Base-by-base conservation (phyloP, 2,113 vertebrate species). In the Tragulus kanchil region DNA sequence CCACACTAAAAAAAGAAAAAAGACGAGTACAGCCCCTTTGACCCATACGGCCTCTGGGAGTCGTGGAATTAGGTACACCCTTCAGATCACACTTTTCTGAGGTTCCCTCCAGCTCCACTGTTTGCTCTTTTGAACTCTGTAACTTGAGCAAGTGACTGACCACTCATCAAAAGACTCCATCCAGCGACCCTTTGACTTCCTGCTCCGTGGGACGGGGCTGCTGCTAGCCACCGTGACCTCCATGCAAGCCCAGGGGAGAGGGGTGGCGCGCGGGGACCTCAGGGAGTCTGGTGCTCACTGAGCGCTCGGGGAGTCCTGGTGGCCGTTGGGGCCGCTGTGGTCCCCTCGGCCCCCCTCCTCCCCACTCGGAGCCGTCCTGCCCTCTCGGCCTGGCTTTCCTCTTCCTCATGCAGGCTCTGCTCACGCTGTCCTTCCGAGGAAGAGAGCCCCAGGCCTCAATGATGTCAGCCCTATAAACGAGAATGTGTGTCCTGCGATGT, bases 381-480 rank as follows among this genome's bases (percentile, higher is more conserved):
- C 28, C 9, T 16, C 23, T 58, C 6, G 21, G 25, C 14, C 16
- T 42, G 1, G 1, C 9, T 59, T 78, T 42, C 3, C 9, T 26
- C 45, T 89, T 58, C 67, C 50, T 81, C 11, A 67, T 48, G 21
- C 28, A 0, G 1, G 25, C 23, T 90, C 50, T 65, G 9, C 23
- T 81, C n/a, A 10, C 69, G 3, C 36, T 73, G 45, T 73, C 13
- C 45, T 5, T 5, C 69, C 69, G 19, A 73, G 36, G 36, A 73
- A 45, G 25, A 45, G 69, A 45, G 36, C 69, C 36, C 6, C 42
- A 64, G 48, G 79, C 13, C 26, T 50, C 25, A 28, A 5, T 13
- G 36, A 86, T 59, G 92, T 97, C 58, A 84, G 1, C 54, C 95
- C 21, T 79, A 9, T 58, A 36, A 94, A 96, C 92, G 3, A 75